Percentiles rank a stretch among this genome's conserved stretches.
These are phyloP conservation scores for Sarcophaga carnaria DNA, from an alignment of 2,888 invertebrate genomes.

Conservation along the genomic window DNA sequence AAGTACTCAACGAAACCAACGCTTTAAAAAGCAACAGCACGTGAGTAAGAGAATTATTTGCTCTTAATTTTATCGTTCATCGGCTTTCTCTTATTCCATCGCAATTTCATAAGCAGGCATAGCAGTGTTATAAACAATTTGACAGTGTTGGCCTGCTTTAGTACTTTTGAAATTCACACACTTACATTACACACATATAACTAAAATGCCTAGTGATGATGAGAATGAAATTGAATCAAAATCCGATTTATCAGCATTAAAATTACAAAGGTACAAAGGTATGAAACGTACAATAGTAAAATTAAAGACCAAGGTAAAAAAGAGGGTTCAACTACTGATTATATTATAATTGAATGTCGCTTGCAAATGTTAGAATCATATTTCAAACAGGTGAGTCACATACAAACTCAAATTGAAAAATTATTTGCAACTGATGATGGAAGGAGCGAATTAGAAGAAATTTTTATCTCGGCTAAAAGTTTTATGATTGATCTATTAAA, in stretches of 20 bases:
- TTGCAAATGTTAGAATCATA: conserved; percentile 18
- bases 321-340: conserved; percentile 2
- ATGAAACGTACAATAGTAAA: conserved; percentile 11
- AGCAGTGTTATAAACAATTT: no score
- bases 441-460: conserved; percentile 3
- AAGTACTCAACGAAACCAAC: no score
- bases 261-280: not conserved
- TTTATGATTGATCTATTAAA: conserved; percentile 20
- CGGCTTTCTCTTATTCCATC: no score
- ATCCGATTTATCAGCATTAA: not conserved
- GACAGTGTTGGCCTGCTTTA: no score
- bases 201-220: no score
- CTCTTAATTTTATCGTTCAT: no score
- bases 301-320: conserved; percentile 22
- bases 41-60: no score
- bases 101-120: no score
- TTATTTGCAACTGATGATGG: not conserved
- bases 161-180: no score
- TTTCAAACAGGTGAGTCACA: conserved; percentile 14
- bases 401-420: conserved; percentile 23
- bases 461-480: conserved; percentile 8
- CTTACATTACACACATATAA: no score
- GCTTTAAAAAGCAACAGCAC: no score
- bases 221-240: not conserved
- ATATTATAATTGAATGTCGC: conserved; percentile 12